phyloP scores from a whole-genome alignment of 1,140 invertebrate genomes.

The Anadara kagoshimensis region DNA sequence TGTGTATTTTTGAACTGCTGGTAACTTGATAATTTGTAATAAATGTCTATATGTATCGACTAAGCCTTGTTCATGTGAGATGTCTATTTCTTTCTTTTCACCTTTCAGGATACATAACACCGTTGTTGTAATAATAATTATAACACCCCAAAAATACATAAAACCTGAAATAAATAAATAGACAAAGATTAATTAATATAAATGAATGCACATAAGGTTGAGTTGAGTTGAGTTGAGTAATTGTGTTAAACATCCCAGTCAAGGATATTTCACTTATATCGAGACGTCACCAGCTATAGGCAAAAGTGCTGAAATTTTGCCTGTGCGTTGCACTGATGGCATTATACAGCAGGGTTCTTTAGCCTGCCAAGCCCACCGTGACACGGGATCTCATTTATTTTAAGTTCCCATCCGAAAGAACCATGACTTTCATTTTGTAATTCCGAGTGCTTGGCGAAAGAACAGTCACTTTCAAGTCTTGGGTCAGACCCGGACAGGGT shows the following conservation, averaged over 20 bases:
- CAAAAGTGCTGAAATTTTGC: no score
- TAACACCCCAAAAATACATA: conserved; percentile 94
- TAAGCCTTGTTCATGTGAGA: conserved; percentile 78
- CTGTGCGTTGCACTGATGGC: no score
- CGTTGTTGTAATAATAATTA: conserved; percentile 93
- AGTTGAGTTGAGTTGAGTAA: neutral
- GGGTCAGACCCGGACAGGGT: no score
- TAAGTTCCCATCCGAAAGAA: no score
- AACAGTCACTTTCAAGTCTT: no score
- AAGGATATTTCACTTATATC: no score
- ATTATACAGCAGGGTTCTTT: no score
- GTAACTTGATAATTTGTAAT: conserved; percentile 88
- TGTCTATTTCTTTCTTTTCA: conserved; percentile 80
- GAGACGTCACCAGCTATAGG: no score
- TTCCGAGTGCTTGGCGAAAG: no score
- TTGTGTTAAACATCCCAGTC: neutral
- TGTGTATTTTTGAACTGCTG: conserved; percentile 84
- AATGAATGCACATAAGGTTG: neutral
- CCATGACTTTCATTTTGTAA: no score
- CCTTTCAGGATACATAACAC: conserved; percentile 92
- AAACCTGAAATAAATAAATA: conserved; percentile 80
- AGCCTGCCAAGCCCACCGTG: no score
- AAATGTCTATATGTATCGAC: conserved; percentile 90
- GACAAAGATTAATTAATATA: neutral
- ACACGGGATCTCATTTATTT: no score